A percentile compares a stretch with the other conserved stretches of the same genome.
These are phyloP conservation scores for Nasonovia ribisnigri DNA, from an alignment of 2,888 invertebrate species.

Conservation along the genomic window DNA sequence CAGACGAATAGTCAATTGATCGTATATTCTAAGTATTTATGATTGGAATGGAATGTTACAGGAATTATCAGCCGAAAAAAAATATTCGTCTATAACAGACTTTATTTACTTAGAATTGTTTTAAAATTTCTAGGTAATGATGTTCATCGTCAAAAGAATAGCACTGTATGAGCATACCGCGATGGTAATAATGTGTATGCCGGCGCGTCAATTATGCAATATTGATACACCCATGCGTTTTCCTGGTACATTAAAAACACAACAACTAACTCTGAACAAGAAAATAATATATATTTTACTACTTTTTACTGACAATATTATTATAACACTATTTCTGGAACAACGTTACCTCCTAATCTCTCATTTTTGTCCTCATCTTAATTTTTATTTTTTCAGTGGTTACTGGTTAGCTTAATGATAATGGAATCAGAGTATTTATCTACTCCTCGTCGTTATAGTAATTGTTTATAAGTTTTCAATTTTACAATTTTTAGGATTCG, in stretches of 20 bases:
- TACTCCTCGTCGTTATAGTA: fast-evolving
- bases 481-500: neutral
- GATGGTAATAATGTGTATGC: neutral
- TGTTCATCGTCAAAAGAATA: neutral
- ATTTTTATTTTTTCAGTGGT: neutral
- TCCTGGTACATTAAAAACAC: neutral
- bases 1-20: no score
- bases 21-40: neutral
- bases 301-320: neutral
- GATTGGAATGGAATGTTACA: neutral
- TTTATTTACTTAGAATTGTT: no score
- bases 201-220: neutral
- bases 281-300: neutral
- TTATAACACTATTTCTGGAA: neutral
- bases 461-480: no score
- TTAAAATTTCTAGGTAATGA: no score
- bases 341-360: neutral
- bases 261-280: neutral
- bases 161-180: neutral
- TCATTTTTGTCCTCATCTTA: neutral
- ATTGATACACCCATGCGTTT: neutral
- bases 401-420: neutral
- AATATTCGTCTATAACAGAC: no score
- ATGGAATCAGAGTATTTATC: neutral
- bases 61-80: neutral